Percentiles rank a stretch among this genome's conserved stretches.
These are phyloP conservation scores for Felis chaus DNA, from an alignment of 2,113 vertebrate species.

Conservation along the genomic window DNA sequence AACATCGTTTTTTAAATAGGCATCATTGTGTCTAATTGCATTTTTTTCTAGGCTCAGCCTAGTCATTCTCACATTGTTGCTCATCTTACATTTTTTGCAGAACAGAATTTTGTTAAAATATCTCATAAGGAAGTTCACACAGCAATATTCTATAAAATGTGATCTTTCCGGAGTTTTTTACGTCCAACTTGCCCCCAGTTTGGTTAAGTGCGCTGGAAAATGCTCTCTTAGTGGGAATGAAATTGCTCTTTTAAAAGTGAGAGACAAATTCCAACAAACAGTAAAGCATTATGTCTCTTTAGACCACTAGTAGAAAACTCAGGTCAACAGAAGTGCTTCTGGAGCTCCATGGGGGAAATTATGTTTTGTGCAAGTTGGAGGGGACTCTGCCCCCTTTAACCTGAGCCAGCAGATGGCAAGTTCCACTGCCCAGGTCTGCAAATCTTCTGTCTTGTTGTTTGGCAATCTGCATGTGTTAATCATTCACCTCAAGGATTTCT, in stretches of 20 bases:
- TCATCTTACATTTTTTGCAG: neutral
- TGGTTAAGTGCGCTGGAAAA: neutral
- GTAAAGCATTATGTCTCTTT: neutral
- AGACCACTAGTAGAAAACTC: neutral
- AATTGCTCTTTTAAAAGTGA: slow-evolving; percentile 15
- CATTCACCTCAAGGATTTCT: slow-evolving; percentile 74
- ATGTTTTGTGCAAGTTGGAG: neutral
- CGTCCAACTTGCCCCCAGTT: neutral
- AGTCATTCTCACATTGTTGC: neutral
- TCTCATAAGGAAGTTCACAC: neutral
- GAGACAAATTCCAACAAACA: neutral
- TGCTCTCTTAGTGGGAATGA: neutral
- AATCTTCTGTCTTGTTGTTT: slow-evolving; percentile 34
- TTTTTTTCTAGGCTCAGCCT: neutral
- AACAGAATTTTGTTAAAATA: neutral
- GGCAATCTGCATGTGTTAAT: slow-evolving; percentile 21
- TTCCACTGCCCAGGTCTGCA: neutral
- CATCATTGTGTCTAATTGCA: neutral
- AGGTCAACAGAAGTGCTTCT: neutral
- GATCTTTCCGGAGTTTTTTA: neutral
- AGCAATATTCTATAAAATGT: neutral
- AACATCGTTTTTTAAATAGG: neutral
- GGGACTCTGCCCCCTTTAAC: neutral
- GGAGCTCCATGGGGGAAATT: neutral
- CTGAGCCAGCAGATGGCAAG: neutral